phyloP scores from a whole-genome alignment of 1,140 invertebrate genomes.

The Holcopasites calliopsidis region DNA sequence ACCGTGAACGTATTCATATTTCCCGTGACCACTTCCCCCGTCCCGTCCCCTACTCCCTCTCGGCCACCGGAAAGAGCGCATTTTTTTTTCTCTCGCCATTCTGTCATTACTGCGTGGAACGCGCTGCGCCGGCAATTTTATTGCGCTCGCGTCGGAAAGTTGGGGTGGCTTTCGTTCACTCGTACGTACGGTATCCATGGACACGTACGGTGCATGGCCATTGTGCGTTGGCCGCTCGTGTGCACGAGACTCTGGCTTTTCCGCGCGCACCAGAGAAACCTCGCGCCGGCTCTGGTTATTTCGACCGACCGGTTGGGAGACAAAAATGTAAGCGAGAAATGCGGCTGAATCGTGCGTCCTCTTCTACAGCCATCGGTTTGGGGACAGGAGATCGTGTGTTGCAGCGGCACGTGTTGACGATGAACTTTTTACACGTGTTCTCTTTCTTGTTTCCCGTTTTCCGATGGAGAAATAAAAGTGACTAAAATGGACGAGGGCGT shows the following conservation, averaged over 20 bases:
- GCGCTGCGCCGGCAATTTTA: constrained; percentile 26
- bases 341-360: not conserved
- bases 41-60: not conserved
- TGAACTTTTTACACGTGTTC: not conserved
- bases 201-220: constrained; percentile 2
- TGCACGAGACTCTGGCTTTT: not conserved
- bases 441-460: not conserved
- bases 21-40: constrained; percentile 16
- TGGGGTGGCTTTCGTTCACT: constrained; percentile 17
- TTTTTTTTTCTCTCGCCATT: constrained; percentile 10
- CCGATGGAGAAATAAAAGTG: not conserved
- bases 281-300: not conserved
- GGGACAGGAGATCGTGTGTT: constrained; percentile 14
- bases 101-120: constrained; percentile 46
- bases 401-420: constrained; percentile 9
- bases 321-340: constrained; percentile 24
- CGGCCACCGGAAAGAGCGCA: not conserved
- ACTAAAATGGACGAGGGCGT: not conserved
- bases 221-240: constrained; percentile 4
- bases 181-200: constrained; percentile 14
- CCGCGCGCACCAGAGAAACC: not conserved
- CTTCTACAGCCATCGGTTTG: not conserved
- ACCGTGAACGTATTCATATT: constrained; percentile 64
- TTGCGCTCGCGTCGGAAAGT: constrained; percentile 35
- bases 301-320: constrained; percentile 10